These are phyloP conservation scores for Turritopsis dohrnii DNA, from an alignment of 30 jellyfish, hydroid and myxozoan genomes.

Conservation along the genomic window DNA sequence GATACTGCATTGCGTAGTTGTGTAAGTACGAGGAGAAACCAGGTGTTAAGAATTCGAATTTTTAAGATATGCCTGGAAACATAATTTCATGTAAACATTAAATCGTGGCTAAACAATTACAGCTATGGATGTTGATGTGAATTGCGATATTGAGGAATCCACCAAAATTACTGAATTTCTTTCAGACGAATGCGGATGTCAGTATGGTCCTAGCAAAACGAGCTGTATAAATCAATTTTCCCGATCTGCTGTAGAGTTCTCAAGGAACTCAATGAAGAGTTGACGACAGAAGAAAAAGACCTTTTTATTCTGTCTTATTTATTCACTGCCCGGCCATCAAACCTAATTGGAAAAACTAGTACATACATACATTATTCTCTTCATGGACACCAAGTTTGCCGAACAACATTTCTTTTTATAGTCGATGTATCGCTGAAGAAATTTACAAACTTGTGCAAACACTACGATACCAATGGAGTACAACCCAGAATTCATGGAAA, in stretches of 20 bases:
- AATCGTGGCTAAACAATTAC: too few species aligned
- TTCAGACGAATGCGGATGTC: background rate
- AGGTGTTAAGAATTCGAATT: too few species aligned
- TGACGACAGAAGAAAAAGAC: background rate
- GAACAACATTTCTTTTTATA: background rate
- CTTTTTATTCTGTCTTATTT: background rate
- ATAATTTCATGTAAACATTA: too few species aligned
- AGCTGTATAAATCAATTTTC: background rate
- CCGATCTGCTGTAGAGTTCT: background rate
- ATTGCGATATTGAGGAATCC: too few species aligned
- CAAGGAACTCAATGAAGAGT: background rate
- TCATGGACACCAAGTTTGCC: too few species aligned
- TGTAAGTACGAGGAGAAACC: too few species aligned
- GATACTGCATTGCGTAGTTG: too few species aligned
- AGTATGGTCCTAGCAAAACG: background rate
- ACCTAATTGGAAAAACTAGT: background rate
- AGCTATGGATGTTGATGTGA: too few species aligned
- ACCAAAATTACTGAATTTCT: background rate
- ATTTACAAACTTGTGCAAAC: background rate
- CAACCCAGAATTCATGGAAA: background rate
- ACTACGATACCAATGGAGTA: background rate
- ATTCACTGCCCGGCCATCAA: background rate
- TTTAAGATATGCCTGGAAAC: too few species aligned
- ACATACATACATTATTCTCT: background rate
- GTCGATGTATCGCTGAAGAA: background rate